Percentiles rank a stretch among this genome's conserved stretches.
Evolutionary conservation across 2,113 vertebrate species (phyloP).

Genomic region (Myrmecobius fasciatus): DNA sequence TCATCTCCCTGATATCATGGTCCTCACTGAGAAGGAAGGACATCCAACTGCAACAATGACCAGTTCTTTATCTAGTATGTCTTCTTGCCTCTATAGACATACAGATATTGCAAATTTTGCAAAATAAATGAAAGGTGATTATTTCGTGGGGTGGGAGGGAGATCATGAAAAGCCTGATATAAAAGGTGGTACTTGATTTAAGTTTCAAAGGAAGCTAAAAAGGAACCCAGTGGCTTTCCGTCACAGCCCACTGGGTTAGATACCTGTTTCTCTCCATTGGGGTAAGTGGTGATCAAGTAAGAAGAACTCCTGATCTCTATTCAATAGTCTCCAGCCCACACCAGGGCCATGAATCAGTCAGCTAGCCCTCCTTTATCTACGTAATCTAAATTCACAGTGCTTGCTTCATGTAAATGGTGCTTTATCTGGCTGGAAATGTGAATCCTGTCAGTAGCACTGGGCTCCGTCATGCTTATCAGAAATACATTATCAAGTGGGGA

Average conservation of each 20-base stretch:
- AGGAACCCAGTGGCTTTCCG: background rate
- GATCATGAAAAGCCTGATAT: background rate
- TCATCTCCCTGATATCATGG: too few species aligned
- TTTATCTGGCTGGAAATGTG: slow-evolving; percentile 80
- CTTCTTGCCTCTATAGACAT: background rate
- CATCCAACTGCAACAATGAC: too few species aligned
- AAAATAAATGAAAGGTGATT: background rate
- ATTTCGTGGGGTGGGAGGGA: background rate
- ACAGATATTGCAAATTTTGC: background rate
- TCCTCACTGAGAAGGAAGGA: too few species aligned
- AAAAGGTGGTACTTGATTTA: background rate
- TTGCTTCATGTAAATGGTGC: slow-evolving; percentile 76
- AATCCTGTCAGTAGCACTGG: slow-evolving; percentile 58
- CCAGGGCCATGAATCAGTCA: background rate
- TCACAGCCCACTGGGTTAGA: background rate
- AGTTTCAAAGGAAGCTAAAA: background rate
- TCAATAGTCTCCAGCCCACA: rapidly evolving
- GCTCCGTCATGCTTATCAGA: slow-evolving; percentile 85
- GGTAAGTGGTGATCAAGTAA: background rate
- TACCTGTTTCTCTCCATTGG: background rate
- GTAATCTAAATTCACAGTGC: slow-evolving; percentile 48
- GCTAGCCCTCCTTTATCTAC: slow-evolving; percentile 46
- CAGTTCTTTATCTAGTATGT: background rate
- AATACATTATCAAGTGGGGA: slow-evolving; percentile 85
- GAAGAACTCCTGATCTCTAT: rapidly evolving